A percentile compares a stretch with the other conserved stretches of the same genome.
phyloP scores from a whole-genome alignment of 2,888 invertebrate genomes.

The Heteropelma amictum region DNA sequence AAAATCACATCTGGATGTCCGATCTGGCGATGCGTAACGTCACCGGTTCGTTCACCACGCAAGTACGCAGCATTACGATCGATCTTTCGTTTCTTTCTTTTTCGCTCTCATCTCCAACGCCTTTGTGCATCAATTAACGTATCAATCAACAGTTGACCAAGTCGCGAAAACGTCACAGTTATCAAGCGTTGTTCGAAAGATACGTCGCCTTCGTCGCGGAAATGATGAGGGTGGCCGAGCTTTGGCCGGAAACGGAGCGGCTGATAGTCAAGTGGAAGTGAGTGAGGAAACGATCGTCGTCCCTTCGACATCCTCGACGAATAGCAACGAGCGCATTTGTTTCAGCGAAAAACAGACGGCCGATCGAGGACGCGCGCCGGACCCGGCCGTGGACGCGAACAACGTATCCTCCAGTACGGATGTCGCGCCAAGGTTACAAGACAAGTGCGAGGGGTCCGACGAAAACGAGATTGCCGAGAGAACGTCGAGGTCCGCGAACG shows the following conservation, averaged over 20 bases:
- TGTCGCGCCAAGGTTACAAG: slow-evolving; percentile 13
- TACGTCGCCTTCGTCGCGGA: slow-evolving; percentile 81
- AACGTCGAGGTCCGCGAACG: slow-evolving; percentile 3
- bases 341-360: slow-evolving; percentile 55
- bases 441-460: slow-evolving; percentile 22
- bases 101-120: too few relatives aligned
- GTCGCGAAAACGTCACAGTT: slow-evolving; percentile 73
- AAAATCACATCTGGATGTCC: slow-evolving; percentile 78
- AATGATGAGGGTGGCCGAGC: slow-evolving; percentile 80
- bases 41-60: slow-evolving; percentile 60
- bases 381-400: slow-evolving; percentile 59
- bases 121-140: not conserved
- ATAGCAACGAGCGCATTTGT: too few relatives aligned
- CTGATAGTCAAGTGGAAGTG: slow-evolving; percentile 78
- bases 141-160: slow-evolving; percentile 68
- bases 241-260: slow-evolving; percentile 81
- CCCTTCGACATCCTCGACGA: too few relatives aligned
- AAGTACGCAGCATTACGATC: slow-evolving; percentile 72
- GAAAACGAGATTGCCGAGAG: slow-evolving; percentile 21
- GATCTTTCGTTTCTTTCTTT: not conserved
- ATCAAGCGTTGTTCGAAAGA: slow-evolving; percentile 78
- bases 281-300: too few relatives aligned
- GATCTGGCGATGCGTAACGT: slow-evolving; percentile 80
- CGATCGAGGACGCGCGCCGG: slow-evolving; percentile 54
- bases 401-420: slow-evolving; percentile 63